Base-by-base conservation (phyloP, 1,140 invertebrate species). In the Mamestra configurata region DNA sequence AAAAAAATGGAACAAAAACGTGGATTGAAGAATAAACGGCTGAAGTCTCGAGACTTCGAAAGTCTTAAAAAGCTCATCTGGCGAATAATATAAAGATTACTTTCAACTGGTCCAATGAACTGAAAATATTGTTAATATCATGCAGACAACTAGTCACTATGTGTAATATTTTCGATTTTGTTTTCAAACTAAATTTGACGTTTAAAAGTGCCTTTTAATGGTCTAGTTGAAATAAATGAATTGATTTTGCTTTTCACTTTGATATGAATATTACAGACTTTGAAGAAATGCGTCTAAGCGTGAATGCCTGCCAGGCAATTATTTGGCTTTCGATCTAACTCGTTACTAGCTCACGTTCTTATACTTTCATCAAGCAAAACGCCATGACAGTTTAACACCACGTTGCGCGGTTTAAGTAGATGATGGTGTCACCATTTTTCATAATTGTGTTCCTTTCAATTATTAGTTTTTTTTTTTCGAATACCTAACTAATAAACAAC, bases 61-160 rank as follows among this genome's bases (percentile, higher is more conserved):
- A 37, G 31, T 18, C 59, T 64, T 64, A 64, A 40, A 57, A 64
- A 40, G 10, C 35, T 64, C 31, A 64, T 37, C 18, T 13, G 11
- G 64, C 20, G 15, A 46, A 40, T 64, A 20, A 43, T 66, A 13
- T 40, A n/a, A n/a, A 40, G 31, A 40, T 40, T n/a, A 64, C 61
- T 24, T 49, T 46, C 0, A 37, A 37, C 40, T 20, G 18, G 61
- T 15, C 20, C 66, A 70, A 1, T 70, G 66, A 70, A 27, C 66
- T 24, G 46, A 22, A 31, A 71, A 71, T 53, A 71, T 51, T 35
- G 46, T 13, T 71, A 49, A 40, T 51, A 71, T 49, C 46, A 51
- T 51, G 22, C 8, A 53, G 20, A n/a, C n/a, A n/a, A n/a, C n/a
- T n/a, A n/a, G n/a, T n/a, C n/a, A n/a, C n/a, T n/a, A n/a, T n/a